phyloP scores from a whole-genome alignment of 2,888 invertebrate genomes.

The Tridacna crocea region DNA sequence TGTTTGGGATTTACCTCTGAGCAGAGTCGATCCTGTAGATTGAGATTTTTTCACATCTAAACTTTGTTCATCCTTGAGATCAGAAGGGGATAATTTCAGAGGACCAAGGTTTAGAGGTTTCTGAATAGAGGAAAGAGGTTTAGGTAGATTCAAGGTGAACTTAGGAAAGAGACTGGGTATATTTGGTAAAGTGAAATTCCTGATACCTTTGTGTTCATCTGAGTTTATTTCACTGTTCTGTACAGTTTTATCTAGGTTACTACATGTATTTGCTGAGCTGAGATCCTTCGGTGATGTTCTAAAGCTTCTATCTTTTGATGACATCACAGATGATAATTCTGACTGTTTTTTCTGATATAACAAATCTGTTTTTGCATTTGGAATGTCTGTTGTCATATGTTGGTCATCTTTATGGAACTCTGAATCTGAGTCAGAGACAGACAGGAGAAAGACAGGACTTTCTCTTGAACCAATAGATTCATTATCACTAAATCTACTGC shows the following conservation, averaged over 20 bases:
- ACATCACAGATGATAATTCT: background rate
- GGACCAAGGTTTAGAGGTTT: slow-evolving; percentile 18
- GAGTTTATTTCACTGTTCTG: background rate
- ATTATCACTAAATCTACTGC: background rate
- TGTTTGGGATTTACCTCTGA: background rate
- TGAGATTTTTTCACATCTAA: slow-evolving; percentile 1
- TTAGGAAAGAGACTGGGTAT: slow-evolving; percentile 13
- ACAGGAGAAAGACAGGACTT: background rate
- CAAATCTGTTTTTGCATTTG: background rate
- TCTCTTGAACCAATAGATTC: background rate
- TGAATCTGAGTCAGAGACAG: slow-evolving; percentile 6
- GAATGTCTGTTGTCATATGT: slow-evolving; percentile 3
- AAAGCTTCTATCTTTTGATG: background rate
- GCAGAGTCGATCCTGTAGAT: slow-evolving; percentile 1
- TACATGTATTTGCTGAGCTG: background rate
- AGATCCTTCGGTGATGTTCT: background rate
- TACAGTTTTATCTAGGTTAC: background rate
- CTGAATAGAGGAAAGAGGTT: slow-evolving; percentile 10
- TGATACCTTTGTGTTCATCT: slow-evolving; percentile 12
- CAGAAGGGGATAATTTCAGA: slow-evolving; percentile 19
- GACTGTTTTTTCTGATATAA: background rate
- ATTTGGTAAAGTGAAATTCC: slow-evolving; percentile 17
- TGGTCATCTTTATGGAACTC: background rate
- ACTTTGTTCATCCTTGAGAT: slow-evolving; percentile 7
- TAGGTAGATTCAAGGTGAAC: slow-evolving; percentile 13